These are phyloP conservation scores for Mionectes olivaceus DNA, from an alignment of 2,797 vertebrate species.

Conservation along the genomic window DNA sequence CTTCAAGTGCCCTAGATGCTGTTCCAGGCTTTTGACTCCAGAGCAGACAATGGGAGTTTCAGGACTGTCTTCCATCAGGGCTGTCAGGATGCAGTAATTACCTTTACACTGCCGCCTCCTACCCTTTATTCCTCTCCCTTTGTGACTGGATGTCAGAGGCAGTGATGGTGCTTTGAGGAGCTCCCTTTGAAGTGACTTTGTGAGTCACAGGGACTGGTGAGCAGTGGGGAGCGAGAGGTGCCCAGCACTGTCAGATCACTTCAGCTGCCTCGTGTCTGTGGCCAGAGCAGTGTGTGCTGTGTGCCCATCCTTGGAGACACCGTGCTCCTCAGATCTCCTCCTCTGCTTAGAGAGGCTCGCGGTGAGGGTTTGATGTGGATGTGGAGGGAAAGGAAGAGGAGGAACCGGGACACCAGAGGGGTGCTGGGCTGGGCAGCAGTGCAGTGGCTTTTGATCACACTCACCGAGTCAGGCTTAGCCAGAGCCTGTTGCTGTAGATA, in stretches of 20 bases:
- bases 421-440: not conserved
- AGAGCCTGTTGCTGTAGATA: not conserved
- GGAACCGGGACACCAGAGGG: fast-evolving
- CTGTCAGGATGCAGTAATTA: not conserved
- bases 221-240: not conserved
- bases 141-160: not conserved
- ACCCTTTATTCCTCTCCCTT: conserved; percentile 36
- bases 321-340: not conserved
- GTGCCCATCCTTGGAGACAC: fast-evolving
- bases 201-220: not conserved
- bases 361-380: not conserved
- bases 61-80: not conserved
- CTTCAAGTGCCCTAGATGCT: not conserved
- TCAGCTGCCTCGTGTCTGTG: not conserved
- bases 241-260: not conserved
- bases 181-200: conserved; percentile 48
- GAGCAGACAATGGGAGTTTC: not conserved
- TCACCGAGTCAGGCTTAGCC: fast-evolving
- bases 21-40: not conserved
- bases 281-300: not conserved
- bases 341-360: not conserved
- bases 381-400: not conserved
- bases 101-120: not conserved
- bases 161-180: not conserved
- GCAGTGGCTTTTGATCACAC: not conserved